Evolutionary conservation across 1,140 invertebrate genomes (phyloP).

Genomic region (Cardiocondyla obscurior): DNA sequence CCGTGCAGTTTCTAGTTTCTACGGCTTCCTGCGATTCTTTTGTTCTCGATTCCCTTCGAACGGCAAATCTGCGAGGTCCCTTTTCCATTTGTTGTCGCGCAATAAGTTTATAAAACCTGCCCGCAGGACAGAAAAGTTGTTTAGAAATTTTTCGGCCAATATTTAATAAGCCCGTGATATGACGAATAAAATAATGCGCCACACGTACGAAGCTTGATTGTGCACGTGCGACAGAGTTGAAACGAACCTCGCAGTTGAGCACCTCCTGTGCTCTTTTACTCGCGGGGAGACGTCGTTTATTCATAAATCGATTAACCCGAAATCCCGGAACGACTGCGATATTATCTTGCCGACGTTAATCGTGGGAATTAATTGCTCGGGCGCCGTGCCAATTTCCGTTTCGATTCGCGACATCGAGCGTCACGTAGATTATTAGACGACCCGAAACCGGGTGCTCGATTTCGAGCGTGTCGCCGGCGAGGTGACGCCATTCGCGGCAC

Average conservation of each 20-base stretch:
- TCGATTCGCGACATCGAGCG: not conserved
- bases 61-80: not conserved
- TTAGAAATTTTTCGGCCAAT: too few species aligned
- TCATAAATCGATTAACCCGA: not conserved
- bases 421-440: conserved; percentile 20
- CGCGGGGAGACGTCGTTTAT: not conserved
- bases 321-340: not conserved
- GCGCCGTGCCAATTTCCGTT: not conserved
- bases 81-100: too few species aligned
- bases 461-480: not conserved
- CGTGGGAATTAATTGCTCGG: not conserved
- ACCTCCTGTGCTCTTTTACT: not conserved
- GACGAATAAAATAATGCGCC: too few species aligned
- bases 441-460: not conserved
- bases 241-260: not conserved
- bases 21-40: not conserved
- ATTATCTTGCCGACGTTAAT: not conserved
- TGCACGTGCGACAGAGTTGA: not conserved
- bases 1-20: too few species aligned
- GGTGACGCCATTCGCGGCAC: not conserved
- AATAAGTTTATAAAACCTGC: too few species aligned
- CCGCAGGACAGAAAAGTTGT: too few species aligned
- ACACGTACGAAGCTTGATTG: not conserved
- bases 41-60: not conserved
- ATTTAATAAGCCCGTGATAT: too few species aligned